Evolutionary conservation across 92 coral and sea anemone genomes (phyloP), one percentile per base, ranked within the genome.

Genomic region (Bergia puertoricense): DNA sequence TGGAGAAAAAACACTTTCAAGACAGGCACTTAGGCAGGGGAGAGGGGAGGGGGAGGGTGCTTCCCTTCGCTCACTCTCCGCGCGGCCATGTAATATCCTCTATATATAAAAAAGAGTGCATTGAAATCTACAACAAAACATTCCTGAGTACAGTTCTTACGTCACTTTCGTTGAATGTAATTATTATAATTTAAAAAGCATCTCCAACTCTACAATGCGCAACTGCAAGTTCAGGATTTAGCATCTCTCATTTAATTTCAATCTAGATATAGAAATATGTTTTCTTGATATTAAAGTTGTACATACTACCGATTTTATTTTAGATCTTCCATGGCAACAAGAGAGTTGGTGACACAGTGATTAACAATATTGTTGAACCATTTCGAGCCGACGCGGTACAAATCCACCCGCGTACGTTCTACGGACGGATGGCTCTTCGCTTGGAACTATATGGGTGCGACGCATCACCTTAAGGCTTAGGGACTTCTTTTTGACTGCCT

Each of bases 351-450:
- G 77, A 42, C 22, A 10, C 14, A 2, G 71, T 72, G 7, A 59
- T 2, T 15, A 82, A 43, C 86, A 8, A 20, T 40, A 6, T 66
- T 11, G n/a, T 51, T 67, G 38, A 10, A 22, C 86, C 77, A 68
- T 82, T 82, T 66, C 54, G 44, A 67, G 86, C 86, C 6, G 76
- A 23, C 54, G 59, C 59, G 62, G 18, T 82, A n/a, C 39, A 77
- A 36, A 67, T 82, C 16, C 8, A 45, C 36, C 86, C 86, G 20
- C 51, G 54, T 8, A 20, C 38, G 11, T 82, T 8, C 51, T 8
- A 40, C n/a, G 86, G 86, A 44, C 38, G 86, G 62, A 82, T 66
- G 45, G 77, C 86, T 67, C 57, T 82, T 66, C 51, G 86, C 66
- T 6, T 82, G 54, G 86, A 82, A 36, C 20, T 82, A 23, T 82